Percentiles rank a stretch among this genome's conserved stretches.
Conservation (phyloP, 2,888 invertebrate genomes). For the Zygothrica quintamaculata region DNA sequence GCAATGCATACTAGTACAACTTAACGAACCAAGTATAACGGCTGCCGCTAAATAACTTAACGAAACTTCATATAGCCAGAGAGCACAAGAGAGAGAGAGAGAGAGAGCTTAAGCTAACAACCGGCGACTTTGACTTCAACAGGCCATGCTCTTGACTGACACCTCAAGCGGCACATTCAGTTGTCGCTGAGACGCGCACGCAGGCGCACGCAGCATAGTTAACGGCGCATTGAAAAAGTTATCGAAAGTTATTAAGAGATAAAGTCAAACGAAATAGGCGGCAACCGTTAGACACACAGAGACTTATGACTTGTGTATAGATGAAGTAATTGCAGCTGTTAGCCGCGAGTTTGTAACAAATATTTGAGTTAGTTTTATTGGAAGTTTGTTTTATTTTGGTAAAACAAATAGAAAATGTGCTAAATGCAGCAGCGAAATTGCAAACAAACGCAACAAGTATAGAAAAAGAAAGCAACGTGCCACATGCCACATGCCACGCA, state of each 20-base stretch:
- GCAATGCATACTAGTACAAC: slow-evolving; percentile 44
- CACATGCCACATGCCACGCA: slow-evolving; percentile 40
- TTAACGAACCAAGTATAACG: slow-evolving; percentile 64
- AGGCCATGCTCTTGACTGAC: slow-evolving; percentile 69
- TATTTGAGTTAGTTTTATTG: slow-evolving; percentile 17
- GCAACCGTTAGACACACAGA: slow-evolving; percentile 62
- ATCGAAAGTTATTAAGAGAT: no score
- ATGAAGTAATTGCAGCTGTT: slow-evolving; percentile 68
- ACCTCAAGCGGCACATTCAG: slow-evolving; percentile 56
- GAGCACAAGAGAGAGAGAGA: slow-evolving; percentile 3
- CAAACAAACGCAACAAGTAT: slow-evolving; percentile 38
- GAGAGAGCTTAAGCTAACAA: slow-evolving; percentile 18
- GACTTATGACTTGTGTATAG: slow-evolving; percentile 50
- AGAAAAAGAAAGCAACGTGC: slow-evolving; percentile 53
- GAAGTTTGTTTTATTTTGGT: slow-evolving; percentile 14
- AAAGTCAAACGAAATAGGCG: slow-evolving; percentile 20
- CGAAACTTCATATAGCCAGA: slow-evolving; percentile 39
- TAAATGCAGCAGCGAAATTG: slow-evolving; percentile 72
- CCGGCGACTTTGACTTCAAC: slow-evolving; percentile 29
- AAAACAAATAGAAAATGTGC: slow-evolving; percentile 72
- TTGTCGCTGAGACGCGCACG: slow-evolving; percentile 74
- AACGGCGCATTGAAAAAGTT: slow-evolving; percentile 8
- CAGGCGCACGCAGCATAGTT: slow-evolving; percentile 61
- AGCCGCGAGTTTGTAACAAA: slow-evolving; percentile 7
- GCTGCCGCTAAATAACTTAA: slow-evolving; percentile 36